Base-by-base conservation (phyloP, 2,888 invertebrate species). In the Drosophila kambysellisi region DNA sequence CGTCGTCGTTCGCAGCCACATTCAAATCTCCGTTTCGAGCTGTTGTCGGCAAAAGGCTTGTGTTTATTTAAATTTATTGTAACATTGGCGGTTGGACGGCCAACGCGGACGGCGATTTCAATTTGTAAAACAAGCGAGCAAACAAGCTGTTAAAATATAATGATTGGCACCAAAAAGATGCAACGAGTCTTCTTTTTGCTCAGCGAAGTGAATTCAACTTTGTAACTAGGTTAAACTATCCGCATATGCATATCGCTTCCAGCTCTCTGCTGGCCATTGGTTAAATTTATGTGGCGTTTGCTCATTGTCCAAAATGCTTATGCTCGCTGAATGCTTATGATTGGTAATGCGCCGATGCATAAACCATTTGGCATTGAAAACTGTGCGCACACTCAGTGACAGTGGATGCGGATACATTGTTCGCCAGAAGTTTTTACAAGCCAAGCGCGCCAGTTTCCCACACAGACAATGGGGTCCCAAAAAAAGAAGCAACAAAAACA, bases 61-160 rank as follows among this genome's bases (percentile, higher is more conserved):
- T 86, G 90, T 88, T 88, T 89, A 89, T 89, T 89, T 88, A 88
- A 88, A 88, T 88, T 88, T 88, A 88, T 88, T 88, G 87, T 83
- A 90, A 89, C 89, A 90, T 88, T 86, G 69, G 56, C 39, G 8
- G 39, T 29, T 39, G 54, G 52, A 63, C 63, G 67, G 60, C 59
- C 25, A 56, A 63, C 56, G 51, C 56, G 76, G 68, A 75, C 74
- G 79, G 89, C 88, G 80, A 90, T 90, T 88, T 89, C 90, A 88
- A 88, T 88, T 88, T 88, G 88, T 88, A 82, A 84, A 90, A 88
- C 88, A 88, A 90, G 89, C 89, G 80, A 79, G 80, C 90, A 88
- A 88, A 88, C 87, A 88, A 89, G 87, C 87, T 88, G 87, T 88
- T 88, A 88, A 88, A 89, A 88, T 89, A 88, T 88, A 88, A 88